Evolutionary conservation across 2,797 vertebrate genomes (phyloP), one percentile per base, ranked within the genome.

Genomic region (Sebastes alutus): DNA sequence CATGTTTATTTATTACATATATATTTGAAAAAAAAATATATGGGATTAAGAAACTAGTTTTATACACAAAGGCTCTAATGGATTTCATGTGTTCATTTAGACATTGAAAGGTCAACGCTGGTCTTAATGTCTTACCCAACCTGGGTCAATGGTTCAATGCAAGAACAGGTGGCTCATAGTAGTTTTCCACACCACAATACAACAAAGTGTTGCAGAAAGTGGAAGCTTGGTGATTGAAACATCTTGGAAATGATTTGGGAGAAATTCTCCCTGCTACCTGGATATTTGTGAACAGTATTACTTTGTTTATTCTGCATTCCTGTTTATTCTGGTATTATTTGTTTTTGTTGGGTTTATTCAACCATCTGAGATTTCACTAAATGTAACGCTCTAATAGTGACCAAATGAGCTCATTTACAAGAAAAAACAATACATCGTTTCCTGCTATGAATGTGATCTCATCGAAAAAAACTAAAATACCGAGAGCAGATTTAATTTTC

Each of bases 1-100:
- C n/a, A 79, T 75, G 35, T 75, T 81, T 87, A 92, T 85, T 88
- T 88, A 90, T 88, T 84, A 35, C 65, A 64, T 22, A 67, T 60
- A 77, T 70, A 81, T 82, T 38, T 74, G 22, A 76, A 78, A 86
- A 23, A 30, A 65, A 74, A 35, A 74, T 49, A 33, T 52, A 75
- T 49, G 35, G n/a, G 60, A 80, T 14, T 69, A 42, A 77, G 62
- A 81, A 67, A 70, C 16, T 42, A 58, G 54, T 86, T 90, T 87
- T 75, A 60, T 83, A 74, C 52, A 46, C 38, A 78, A 22, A 67
- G 14, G 29, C 75, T 84, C 12, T 58, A 25, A 78, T 58, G 46
- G 79, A 78, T 75, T 84, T 80, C 68, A 71, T 78, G 33, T 63
- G 60, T 80, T 81, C 33, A 61, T 84, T 69, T 33, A 82, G 79